Evolutionary conservation across 92 coral and sea anemone genomes (phyloP).

Genomic region (Parazoanthus darwini): DNA sequence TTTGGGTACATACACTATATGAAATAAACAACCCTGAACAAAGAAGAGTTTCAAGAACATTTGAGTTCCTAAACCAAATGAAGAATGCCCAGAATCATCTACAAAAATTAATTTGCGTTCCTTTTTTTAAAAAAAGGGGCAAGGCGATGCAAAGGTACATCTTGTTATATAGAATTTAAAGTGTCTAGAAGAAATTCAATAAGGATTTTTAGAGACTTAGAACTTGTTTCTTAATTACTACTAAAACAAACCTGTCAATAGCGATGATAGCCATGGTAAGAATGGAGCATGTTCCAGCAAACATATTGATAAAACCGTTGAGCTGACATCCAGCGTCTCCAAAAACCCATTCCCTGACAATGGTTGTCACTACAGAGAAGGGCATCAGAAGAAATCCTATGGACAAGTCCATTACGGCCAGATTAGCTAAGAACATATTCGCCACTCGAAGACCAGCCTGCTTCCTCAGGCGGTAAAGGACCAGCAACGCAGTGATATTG

Average conservation of each 20-base stretch:
- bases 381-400: conserved; percentile 81
- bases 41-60: too few relatives aligned
- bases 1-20: too few relatives aligned
- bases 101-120: too few relatives aligned
- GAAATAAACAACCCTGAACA: too few relatives aligned
- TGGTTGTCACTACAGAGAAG: conserved; percentile 60
- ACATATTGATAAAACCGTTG: conserved; percentile 87
- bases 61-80: too few relatives aligned
- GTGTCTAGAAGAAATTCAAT: too few relatives aligned
- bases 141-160: too few relatives aligned
- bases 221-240: too few relatives aligned
- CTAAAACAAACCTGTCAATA: conserved; percentile 79
- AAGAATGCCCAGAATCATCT: too few relatives aligned
- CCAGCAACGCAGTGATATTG: conserved; percentile 73
- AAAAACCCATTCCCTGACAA: conserved; percentile 59
- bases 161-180: too few relatives aligned
- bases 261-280: conserved; percentile 90
- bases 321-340: conserved; percentile 77
- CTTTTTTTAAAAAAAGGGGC: too few relatives aligned
- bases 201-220: too few relatives aligned
- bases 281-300: conserved; percentile 86
- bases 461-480: conserved; percentile 77
- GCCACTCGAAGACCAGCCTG: conserved; percentile 79
- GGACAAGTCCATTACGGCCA: conserved; percentile 80
- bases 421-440: conserved; percentile 82